Base-by-base conservation (phyloP, 2,113 vertebrate species). In the Anseranas semipalmata region DNA sequence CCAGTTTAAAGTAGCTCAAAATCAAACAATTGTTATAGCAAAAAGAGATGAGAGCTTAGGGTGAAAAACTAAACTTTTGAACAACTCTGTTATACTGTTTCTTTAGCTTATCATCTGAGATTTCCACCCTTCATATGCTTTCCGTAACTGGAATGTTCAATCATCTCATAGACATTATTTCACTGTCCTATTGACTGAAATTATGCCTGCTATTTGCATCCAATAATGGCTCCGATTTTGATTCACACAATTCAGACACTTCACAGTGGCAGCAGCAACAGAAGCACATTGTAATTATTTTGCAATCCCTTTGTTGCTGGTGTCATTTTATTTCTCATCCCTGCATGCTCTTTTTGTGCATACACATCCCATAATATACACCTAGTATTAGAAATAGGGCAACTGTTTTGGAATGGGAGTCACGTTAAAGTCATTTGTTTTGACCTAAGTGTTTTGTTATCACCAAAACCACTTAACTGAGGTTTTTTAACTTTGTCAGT, bases 231-330 rank as follows among this genome's bases (percentile, higher is more conserved):
- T 90, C 68, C 9, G 21, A 85, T 97, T 95, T 94, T 87, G 90
- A 85, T 63, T 91, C 45, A 52, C 28, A 78, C 78, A 85, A 75
- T 95, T 95, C 95, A 92, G 83, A 46, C 77, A 46, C 46, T 81
- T 91, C 82, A 81, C 71, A 91, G 75, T 53, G 75, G 90, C 30
- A 82, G 66, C 77, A 88, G 66, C 50, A 94, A 84, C 9, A 78
- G 89, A 46, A 95, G 62, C 33, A 91, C n/a, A 55, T 46, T 89
- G 85, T 83, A 96, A 97, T 96, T 95, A 93, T 94, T 95, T 94
- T 95, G 41, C 56, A 82, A 41, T 72, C 62, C 9, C 30, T 93
- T 96, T 90, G 58, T 94, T 82, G 33, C 43, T 77, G 24, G 41
- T 90, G 87, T 85, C 43, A 76, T 66, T 95, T 87, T 89, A 17